Base-by-base conservation (phyloP, 2,888 invertebrate genomes). In the Drosophila borborema region DNA sequence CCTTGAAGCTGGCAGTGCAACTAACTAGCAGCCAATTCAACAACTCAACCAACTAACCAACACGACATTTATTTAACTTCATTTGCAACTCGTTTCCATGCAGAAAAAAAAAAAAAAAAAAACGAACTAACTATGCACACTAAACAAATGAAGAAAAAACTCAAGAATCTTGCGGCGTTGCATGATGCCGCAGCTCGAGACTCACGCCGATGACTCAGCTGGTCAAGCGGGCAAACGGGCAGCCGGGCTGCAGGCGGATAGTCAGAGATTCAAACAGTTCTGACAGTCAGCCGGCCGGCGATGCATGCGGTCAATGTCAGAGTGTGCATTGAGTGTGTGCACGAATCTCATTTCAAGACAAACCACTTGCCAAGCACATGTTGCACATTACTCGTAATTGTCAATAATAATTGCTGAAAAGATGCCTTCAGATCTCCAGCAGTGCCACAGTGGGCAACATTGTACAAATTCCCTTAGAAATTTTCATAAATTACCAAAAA, bases 261-360 rank as follows among this genome's bases (percentile, higher is more conserved):
- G 34, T 1, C 16, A n/a, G 51, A 51, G 51, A 51, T 7, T 51
- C 51, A 34, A 36, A 46, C 53, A 53, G 63, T 48, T 51, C 51
- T 51, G 51, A 51, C 53, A 46, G 54, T 14, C 43, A 60, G 77
- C 80, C 86, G 82, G 82, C 82, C 72, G 83, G 83, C 78, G 72
- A 78, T 82, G 74, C 77, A 77, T 20, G 77, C 88, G 82, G 82
- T 83, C 82, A 83, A 83, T 83, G 82, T 83, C 82, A 83, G 69
- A 64, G 70, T 81, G 69, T 78, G 68, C 55, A 54, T 53, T 45
- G 59, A 64, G 69, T 81, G 73, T 77, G 76, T 79, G 64, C 74
- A 64, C 75, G 87, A 91, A 91, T 87, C 72, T 55, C 82, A 87
- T 86, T 90, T 91, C 90, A 91, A 91, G 91, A 91, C 76, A 87